Evolutionary conservation across 2,888 invertebrate genomes (phyloP), one percentile per base, ranked within the genome.

Genomic region (Cataglyphis albicans): DNA sequence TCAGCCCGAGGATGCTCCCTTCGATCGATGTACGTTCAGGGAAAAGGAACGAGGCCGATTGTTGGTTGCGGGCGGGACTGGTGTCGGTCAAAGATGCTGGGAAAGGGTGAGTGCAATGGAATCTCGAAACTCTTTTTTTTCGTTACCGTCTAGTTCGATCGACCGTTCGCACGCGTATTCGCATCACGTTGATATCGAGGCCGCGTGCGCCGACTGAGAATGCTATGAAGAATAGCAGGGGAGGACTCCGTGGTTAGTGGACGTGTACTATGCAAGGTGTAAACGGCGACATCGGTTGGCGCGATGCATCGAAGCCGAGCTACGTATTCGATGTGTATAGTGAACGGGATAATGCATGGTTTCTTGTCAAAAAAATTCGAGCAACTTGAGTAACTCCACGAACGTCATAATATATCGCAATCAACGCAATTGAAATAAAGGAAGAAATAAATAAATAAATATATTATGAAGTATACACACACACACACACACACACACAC

Each of bases 161-260:
- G 85, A 80, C 75, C 61, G n/a, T 81, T 84, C 82, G 83, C 68
- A 68, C 61, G 21, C 55, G 72, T 82, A 87, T 82, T 89, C 89
- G 59, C 70, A 82, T 88, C 88, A 87, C 85, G 88, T 88, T 87
- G 88, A 87, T 86, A 85, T 81, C 81, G 64, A 70, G 64, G 72
- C 83, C 70, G 86, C 89, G 88, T 89, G 90, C 84, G 61, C 59
- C 78, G 87, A 86, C 65, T 87, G 83, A 88, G 86, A 90, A 88
- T 88, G 73, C 57, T 48, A 7, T 52, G 52, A 0, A n/a, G 7
- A n/a, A 2, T n/a, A n/a, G 7, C n/a, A n/a, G n/a, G 7, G 48
- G 48, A 18, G 44, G 35, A 35, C 63, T 81, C 48, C 18, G 48
- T 21, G 76, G 68, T 82, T 21, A 65, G 78, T 63, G 84, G 67